phyloP scores from a whole-genome alignment of 2,888 invertebrate species.

The Drosophila nigricruria region DNA sequence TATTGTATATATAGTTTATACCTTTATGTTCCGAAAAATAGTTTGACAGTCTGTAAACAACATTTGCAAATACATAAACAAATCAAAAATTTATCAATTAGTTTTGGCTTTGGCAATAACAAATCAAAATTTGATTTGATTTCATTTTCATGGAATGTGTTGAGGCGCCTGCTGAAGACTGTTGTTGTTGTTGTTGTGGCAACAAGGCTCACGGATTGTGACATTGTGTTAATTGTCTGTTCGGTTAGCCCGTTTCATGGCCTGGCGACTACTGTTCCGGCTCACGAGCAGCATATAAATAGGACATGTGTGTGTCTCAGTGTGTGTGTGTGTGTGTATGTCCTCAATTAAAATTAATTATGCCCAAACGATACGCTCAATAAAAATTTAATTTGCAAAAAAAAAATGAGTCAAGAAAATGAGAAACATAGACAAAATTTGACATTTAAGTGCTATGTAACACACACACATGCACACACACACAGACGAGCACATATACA shows the following conservation, averaged over 20 bases:
- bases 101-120: slow-evolving; percentile 43
- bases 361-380: slow-evolving; percentile 80
- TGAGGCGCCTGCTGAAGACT: background rate
- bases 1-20: slow-evolving; percentile 41
- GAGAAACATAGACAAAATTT: slow-evolving; percentile 61
- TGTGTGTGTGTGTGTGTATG: slow-evolving; percentile 43
- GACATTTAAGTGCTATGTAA: slow-evolving; percentile 61
- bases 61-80: slow-evolving; percentile 48
- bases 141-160: slow-evolving; percentile 15
- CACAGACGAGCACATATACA: slow-evolving; percentile 25
- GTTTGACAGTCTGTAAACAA: slow-evolving; percentile 57
- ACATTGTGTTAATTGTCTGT: slow-evolving; percentile 45
- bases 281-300: slow-evolving; percentile 42
- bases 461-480: slow-evolving; percentile 28
- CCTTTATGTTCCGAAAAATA: slow-evolving; percentile 29
- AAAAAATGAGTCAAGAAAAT: slow-evolving; percentile 73
- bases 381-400: slow-evolving; percentile 81
- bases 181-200: background rate
- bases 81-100: slow-evolving; percentile 59
- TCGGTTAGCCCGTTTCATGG: slow-evolving; percentile 28
- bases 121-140: slow-evolving; percentile 39
- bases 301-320: slow-evolving; percentile 23
- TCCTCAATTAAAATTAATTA: slow-evolving; percentile 83
- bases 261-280: slow-evolving; percentile 49
- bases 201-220: slow-evolving; percentile 25